Percentiles rank a stretch among this genome's conserved stretches.
phyloP scores from a whole-genome alignment of 2,888 invertebrate genomes.

The Cacoxenus indagator region DNA sequence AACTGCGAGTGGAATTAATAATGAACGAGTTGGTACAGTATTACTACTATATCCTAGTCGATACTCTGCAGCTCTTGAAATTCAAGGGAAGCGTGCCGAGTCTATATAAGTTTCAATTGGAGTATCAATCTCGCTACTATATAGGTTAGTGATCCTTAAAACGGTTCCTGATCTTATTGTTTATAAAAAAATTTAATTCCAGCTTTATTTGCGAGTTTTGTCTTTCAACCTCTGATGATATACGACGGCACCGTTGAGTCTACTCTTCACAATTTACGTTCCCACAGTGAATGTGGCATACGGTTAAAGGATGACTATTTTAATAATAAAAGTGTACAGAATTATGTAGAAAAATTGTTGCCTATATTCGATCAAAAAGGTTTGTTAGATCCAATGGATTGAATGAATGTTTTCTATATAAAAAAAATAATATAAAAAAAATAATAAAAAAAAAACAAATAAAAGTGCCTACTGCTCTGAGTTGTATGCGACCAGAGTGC shows the following conservation, averaged over 20 bases:
- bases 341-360: constrained; percentile 54
- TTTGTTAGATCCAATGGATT: constrained; percentile 53
- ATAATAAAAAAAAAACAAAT: no score
- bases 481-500: no score
- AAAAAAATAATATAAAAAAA: no score
- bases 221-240: constrained; percentile 62
- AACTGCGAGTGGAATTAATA: constrained; percentile 41
- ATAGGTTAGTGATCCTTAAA: constrained; percentile 34
- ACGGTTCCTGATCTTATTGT: not conserved
- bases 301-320: constrained; percentile 56
- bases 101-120: constrained; percentile 51
- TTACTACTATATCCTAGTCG: constrained; percentile 50
- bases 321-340: constrained; percentile 52
- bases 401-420: no score
- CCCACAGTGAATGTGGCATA: constrained; percentile 49
- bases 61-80: constrained; percentile 42
- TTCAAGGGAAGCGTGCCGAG: constrained; percentile 46
- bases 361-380: constrained; percentile 65
- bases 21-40: constrained; percentile 57
- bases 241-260: constrained; percentile 59
- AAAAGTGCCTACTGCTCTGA: no score
- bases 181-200: not conserved
- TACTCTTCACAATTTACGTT: constrained; percentile 54
- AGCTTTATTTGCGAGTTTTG: constrained; percentile 59
- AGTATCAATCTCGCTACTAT: constrained; percentile 40